Conservation (phyloP, 1,140 invertebrate species). For the Polypedilum vanderplanki region DNA sequence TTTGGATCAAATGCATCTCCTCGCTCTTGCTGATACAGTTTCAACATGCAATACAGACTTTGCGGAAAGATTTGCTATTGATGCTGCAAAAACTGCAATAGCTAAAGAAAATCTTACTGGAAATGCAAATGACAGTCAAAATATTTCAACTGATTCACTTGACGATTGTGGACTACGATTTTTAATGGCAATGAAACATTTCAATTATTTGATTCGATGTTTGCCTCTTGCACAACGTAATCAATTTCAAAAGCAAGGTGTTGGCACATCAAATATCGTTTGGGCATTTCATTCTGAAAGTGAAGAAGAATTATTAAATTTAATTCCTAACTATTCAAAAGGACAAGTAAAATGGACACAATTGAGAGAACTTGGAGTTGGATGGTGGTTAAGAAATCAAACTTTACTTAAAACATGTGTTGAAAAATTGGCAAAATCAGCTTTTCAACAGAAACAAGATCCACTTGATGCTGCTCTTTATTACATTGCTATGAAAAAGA, state of each 20-base stretch:
- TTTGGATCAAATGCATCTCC: conserved; percentile 97
- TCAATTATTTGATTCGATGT: conserved; percentile 87
- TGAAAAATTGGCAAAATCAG: conserved; percentile 89
- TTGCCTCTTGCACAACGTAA: conserved; percentile 81
- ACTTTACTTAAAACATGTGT: conserved; percentile 74
- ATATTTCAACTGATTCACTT: conserved; percentile 64
- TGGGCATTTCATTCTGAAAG: conserved; percentile 99
- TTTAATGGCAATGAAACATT: conserved; percentile 94
- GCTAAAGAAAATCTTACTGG: conserved; percentile 62
- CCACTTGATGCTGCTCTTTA: conserved; percentile 96
- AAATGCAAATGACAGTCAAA: conserved; percentile 54
- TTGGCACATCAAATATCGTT: conserved; percentile 87
- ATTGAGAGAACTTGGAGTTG: conserved; percentile 83
- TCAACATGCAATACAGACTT: conserved; percentile 86
- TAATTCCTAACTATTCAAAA: conserved; percentile 84
- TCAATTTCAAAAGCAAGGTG: conserved; percentile 79
- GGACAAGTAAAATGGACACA: conserved; percentile 83
- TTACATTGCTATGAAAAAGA: conserved; percentile 98
- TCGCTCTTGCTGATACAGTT: conserved; percentile 96
- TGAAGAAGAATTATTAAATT: conserved; percentile 85
- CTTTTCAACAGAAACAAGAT: conserved; percentile 84
- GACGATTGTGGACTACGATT: conserved; percentile 97
- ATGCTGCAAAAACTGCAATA: conserved; percentile 62
- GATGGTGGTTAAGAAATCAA: conserved; percentile 93
- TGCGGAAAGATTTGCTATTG: conserved; percentile 72